Percentiles rank a stretch among this genome's conserved stretches.
These are phyloP conservation scores for Octomys mimax DNA, from an alignment of 2,797 vertebrate genomes.

Conservation along the genomic window DNA sequence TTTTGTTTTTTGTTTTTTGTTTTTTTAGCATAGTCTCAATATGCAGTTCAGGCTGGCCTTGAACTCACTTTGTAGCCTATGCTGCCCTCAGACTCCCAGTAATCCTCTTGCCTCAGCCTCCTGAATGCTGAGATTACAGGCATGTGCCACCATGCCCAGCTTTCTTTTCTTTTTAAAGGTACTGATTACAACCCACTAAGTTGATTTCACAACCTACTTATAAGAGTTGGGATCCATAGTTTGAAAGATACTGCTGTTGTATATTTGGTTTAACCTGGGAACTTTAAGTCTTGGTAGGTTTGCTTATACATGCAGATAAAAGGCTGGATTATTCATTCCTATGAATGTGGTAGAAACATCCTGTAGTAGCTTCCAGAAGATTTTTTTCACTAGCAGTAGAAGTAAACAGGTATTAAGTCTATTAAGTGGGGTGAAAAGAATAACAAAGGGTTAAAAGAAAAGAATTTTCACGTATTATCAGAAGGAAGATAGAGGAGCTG, in stretches of 20 bases:
- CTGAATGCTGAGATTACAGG: not conserved
- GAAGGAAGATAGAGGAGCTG: not conserved
- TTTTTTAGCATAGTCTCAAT: not conserved
- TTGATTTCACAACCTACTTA: conserved; percentile 26
- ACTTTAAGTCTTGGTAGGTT: conserved; percentile 81
- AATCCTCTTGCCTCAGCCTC: not conserved
- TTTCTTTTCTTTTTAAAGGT: conserved; percentile 15
- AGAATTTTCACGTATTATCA: not conserved
- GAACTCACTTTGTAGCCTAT: not conserved
- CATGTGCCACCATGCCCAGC: not conserved
- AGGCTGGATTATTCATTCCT: conserved; percentile 69
- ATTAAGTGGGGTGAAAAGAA: conserved; percentile 38
- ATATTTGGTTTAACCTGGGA: conserved; percentile 74
- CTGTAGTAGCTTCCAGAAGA: conserved; percentile 76
- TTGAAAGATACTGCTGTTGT: conserved; percentile 74
- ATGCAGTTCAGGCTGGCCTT: not conserved
- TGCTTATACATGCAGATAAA: conserved; percentile 53
- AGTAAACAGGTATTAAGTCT: conserved; percentile 78
- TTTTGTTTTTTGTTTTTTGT: not conserved
- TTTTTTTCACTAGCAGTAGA: conserved; percentile 66
- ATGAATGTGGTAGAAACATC: conserved; percentile 60
- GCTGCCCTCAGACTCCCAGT: not conserved
- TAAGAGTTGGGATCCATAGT: conserved; percentile 27
- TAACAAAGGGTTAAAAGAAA: conserved; percentile 59
- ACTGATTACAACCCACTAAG: not conserved